Evolutionary conservation across 2,888 invertebrate genomes (phyloP), one percentile per base, ranked within the genome.

Genomic region (Biston stratarius): DNA sequence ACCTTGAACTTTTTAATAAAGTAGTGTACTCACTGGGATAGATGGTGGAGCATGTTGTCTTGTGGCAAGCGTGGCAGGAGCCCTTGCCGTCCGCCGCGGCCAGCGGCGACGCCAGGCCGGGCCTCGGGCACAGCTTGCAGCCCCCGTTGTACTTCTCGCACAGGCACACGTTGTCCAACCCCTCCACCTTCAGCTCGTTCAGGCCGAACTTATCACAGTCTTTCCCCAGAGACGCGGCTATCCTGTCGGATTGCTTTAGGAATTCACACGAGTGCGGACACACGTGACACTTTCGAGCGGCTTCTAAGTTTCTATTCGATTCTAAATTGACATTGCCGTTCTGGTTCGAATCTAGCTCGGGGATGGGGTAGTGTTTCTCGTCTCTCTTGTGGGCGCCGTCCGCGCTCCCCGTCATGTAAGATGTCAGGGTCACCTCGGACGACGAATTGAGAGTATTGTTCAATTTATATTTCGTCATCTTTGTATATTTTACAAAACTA

Each of bases 391-490:
- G n/a, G 7, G 74, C 71, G 69, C 73, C 78, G 64, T 87, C 89
- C 44, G 83, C 79, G 64, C 85, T 86, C 33, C 90, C 90, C 6
- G 88, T 79, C 83, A 92, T 84, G 81, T 89, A 94, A n/a, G 92
- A 87, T 1, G 93, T 94, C n/a, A 94, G 79, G 0, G 92, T 93
- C 78, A 94, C 94, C 73, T 91, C 91, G 9, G 90, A 86, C 40
- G 91, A 77, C 9, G 91, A 86, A 0, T 88, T 85, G 55, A 84
- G 80, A 11, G 87, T 85, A 75, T 94, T 93, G 80, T 93, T 94
- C 77, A 95, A 77, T 77, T 94, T 95, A 81, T 95, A 95, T 79
- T 95, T 95, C 60, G 94, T 94, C 95, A 95, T 95, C 71, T 78
- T 88, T 67, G 10, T 24, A 24, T 64, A 69, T 66, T 70, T 57